Evolutionary conservation across 2,888 invertebrate genomes (phyloP), one percentile per base, ranked within the genome.

Genomic region (Tenthredo notha): DNA sequence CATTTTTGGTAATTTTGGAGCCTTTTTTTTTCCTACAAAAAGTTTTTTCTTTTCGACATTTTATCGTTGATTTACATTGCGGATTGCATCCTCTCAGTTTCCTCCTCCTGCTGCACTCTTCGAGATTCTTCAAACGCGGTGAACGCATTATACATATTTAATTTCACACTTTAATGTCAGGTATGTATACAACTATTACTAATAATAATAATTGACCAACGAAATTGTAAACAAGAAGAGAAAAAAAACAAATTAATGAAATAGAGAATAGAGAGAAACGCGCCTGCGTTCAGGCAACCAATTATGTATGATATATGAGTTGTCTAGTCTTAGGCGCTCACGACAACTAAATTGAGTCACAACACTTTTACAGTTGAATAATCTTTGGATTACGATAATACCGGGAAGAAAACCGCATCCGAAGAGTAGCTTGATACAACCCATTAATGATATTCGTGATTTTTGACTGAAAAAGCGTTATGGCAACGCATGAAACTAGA

Each of bases 101-200:
- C 15, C 7, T 33, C 25, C 9, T 29, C 25, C 58, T 9, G 6
- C 25, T 61, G 2, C 12, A 12, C 0, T 33, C 33, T 12, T 29
- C 7, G 15, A 33, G 18, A 18, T 74, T 74, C 25, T 43, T 74
- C 12, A 74, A 1, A 50, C 77, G 77, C 18, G 54, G 77, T 33
- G 77, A 77, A 54, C 77, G 77, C 77, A 77, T 77, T 33, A 61
- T 61, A 12, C 54, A 54, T 25, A 21, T 25, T 61, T 12, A 61
- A 61, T 61, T 61, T 61, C 7, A 61, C 12, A 25, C 21, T 58
- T 5, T 10, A 58, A 54, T 58, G 21, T 58, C 9, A 3, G 2
- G 18, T 58, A 21, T 21, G 9, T n/a, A 58, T 58, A 58, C 3
- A 18, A 50, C 18, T 6, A 18, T 50, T 4, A 25, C 21, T 3